These are phyloP conservation scores for Maniola jurtina DNA, from an alignment of 1,140 invertebrate species.

Conservation along the genomic window DNA sequence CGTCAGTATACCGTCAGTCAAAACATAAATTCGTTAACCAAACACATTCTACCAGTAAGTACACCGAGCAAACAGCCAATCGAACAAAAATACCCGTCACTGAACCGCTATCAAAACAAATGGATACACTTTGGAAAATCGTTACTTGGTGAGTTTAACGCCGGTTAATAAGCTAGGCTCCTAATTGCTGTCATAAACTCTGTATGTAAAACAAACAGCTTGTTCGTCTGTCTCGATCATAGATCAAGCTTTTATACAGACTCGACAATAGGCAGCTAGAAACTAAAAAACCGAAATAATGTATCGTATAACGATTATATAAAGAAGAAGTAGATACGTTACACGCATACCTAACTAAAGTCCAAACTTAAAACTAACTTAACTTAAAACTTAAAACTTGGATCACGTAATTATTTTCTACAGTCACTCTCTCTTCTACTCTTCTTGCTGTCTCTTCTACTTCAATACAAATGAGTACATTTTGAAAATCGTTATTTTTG, in stretches of 20 bases:
- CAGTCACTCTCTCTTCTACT: no score
- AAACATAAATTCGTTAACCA: conserved; percentile 9
- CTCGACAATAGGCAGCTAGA: neutral
- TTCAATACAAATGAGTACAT: conserved; percentile 45
- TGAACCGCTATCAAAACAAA: conserved; percentile 50
- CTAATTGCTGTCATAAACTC: conserved; percentile 68
- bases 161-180: conserved; percentile 61
- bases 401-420: no score
- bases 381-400: no score
- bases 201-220: conserved; percentile 64
- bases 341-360: no score
- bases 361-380: no score
- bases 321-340: no score
- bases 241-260: neutral
- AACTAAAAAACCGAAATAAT: neutral
- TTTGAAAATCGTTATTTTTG: conserved; percentile 45
- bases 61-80: conserved; percentile 10
- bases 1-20: neutral
- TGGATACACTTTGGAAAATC: conserved; percentile 33
- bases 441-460: no score
- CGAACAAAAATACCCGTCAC: conserved; percentile 44
- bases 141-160: conserved; percentile 54
- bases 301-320: no score
- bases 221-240: conserved; percentile 30
- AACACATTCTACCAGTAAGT: neutral